phyloP scores from a whole-genome alignment of 2,797 vertebrate genomes.

The Hyperoplus lanceolatus region DNA sequence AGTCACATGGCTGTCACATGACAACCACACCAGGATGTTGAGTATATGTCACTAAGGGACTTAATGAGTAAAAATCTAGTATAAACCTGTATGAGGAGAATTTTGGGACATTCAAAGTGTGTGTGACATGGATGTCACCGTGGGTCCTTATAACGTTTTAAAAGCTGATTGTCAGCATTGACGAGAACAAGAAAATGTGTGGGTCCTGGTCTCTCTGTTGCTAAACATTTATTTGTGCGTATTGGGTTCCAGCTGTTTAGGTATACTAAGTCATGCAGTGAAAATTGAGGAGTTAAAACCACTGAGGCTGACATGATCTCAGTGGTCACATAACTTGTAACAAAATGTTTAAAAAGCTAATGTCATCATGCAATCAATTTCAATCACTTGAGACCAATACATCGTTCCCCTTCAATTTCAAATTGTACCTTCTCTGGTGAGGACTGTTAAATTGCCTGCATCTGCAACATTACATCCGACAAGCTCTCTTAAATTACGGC shows the following conservation, averaged over 20 bases:
- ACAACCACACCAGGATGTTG: too few species aligned
- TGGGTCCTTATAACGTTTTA: too few species aligned
- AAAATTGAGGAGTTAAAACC: not conserved
- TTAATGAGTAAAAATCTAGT: too few species aligned
- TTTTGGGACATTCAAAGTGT: too few species aligned
- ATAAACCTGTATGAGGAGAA: too few species aligned
- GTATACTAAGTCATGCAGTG: not conserved
- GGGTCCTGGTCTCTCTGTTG: not conserved
- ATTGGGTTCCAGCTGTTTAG: not conserved
- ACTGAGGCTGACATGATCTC: not conserved
- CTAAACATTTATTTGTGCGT: not conserved
- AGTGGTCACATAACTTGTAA: not conserved
- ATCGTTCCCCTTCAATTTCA: not conserved
- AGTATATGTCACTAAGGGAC: too few species aligned
- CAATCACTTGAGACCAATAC: not conserved
- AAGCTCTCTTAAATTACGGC: not conserved
- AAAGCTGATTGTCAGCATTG: conserved; percentile 26
- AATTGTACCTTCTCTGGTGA: not conserved
- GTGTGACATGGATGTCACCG: too few species aligned
- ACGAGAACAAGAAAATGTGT: conserved; percentile 24
- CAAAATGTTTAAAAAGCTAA: not conserved
- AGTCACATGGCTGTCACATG: too few species aligned
- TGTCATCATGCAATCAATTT: not conserved
- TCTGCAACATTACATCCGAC: not conserved
- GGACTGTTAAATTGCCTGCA: not conserved